Conservation (phyloP, 2,113 vertebrate genomes). For the Etheostoma spectabile region DNA sequence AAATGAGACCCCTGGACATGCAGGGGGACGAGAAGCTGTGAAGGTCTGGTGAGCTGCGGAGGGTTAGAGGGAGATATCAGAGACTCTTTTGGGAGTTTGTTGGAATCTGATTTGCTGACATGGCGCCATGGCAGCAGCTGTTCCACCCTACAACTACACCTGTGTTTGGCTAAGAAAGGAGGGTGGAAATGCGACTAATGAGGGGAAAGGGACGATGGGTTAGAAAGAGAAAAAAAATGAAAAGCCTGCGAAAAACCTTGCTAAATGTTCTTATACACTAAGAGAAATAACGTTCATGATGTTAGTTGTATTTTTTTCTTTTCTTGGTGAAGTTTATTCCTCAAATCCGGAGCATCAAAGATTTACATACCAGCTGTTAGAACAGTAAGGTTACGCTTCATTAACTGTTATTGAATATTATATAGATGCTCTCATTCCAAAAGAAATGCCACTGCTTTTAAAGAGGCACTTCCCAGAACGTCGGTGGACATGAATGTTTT, state of each 20-base stretch:
- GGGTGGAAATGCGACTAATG: neutral
- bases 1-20: neutral
- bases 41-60: neutral
- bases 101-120: conserved; percentile 49
- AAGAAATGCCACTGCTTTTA: neutral
- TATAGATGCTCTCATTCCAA: neutral
- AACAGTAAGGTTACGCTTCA: neutral
- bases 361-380: conserved; percentile 5
- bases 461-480: neutral
- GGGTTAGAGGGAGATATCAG: conserved; percentile 5
- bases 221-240: neutral
- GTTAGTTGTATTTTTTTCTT: neutral
- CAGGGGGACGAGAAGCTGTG: neutral
- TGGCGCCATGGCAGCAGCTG: conserved; percentile 56
- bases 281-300: neutral
- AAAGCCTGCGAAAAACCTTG: neutral
- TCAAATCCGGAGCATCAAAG: neutral
- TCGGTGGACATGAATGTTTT: neutral
- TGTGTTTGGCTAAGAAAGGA: conserved; percentile 48
- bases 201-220: conserved; percentile 3
- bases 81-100: neutral
- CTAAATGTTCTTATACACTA: neutral
- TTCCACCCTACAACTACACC: conserved; percentile 58
- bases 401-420: too few species aligned
- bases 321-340: neutral